Evolutionary conservation across 2,797 vertebrate genomes (phyloP).

Genomic region (Alosa sapidissima): DNA sequence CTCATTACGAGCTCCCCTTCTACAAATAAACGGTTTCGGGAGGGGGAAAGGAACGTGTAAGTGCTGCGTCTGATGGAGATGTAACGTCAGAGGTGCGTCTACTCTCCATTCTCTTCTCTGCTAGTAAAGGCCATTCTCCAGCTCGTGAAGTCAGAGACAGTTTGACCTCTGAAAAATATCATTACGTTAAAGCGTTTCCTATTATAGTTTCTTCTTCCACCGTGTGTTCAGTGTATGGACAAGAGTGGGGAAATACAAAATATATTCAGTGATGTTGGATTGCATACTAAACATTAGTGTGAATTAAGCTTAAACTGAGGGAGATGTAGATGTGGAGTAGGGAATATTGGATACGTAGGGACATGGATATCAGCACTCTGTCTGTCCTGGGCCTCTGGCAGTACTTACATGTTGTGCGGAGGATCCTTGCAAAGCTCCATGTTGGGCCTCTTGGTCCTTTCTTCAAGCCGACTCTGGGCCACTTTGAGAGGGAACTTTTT

Average conservation of each 20-base stretch:
- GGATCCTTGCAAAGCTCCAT: slow-evolving; percentile 58
- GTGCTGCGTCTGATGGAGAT: neutral
- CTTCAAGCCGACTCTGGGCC: slow-evolving; percentile 63
- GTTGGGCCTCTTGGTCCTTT: slow-evolving; percentile 57
- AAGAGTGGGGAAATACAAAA: neutral
- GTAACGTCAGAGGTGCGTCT: neutral
- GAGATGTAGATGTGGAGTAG: neutral
- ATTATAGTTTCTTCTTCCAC: neutral
- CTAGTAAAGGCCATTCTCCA: neutral
- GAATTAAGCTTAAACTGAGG: neutral
- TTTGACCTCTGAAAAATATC: neutral
- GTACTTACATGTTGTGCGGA: neutral
- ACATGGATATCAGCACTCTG: neutral
- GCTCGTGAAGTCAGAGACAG: neutral
- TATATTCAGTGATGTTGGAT: too few relatives aligned
- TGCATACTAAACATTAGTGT: neutral
- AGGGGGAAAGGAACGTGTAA: neutral
- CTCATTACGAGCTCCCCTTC: neutral
- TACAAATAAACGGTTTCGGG: neutral
- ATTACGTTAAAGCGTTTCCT: neutral
- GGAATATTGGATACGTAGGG: too few relatives aligned
- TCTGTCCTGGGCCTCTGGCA: neutral
- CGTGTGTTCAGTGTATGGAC: neutral
- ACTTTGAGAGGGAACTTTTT: slow-evolving; percentile 68
- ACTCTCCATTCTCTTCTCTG: neutral